Conservation (phyloP, 2,797 vertebrate genomes). For the Sebastes glaucus region DNA sequence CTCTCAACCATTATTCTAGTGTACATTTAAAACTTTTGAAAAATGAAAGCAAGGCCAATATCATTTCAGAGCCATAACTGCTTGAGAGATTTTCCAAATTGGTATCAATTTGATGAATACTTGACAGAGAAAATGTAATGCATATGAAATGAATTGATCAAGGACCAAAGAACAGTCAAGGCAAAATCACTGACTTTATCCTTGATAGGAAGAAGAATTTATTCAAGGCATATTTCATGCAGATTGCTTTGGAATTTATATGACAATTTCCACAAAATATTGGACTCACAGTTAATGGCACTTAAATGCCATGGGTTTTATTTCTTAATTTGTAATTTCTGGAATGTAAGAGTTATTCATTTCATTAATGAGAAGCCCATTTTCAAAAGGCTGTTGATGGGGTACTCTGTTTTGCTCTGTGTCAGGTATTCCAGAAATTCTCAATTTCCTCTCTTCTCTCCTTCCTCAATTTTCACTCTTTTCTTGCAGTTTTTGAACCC, state of each 20-base stretch:
- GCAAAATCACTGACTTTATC: conserved; percentile 47
- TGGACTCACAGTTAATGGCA: conserved; percentile 26
- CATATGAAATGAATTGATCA: conserved; percentile 70
- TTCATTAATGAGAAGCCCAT: conserved; percentile 34
- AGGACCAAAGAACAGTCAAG: conserved; percentile 46
- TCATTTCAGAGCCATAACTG: conserved; percentile 34
- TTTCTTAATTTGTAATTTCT: conserved; percentile 35
- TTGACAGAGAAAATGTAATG: conserved; percentile 74
- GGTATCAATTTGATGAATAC: conserved; percentile 66
- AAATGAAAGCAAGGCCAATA: conserved; percentile 21
- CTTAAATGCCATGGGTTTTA: conserved; percentile 12
- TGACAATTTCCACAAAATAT: conserved; percentile 56
- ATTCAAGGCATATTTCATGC: conserved; percentile 59
- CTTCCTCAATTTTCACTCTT: background rate
- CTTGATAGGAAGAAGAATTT: conserved; percentile 38
- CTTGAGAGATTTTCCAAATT: conserved; percentile 47
- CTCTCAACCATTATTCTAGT: conserved; percentile 3
- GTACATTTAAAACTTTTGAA: conserved; percentile 22
- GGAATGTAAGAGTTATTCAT: conserved; percentile 27
- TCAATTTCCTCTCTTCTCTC: background rate
- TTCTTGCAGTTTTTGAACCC: conserved; percentile 29
- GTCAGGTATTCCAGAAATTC: conserved; percentile 23
- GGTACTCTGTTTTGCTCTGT: background rate
- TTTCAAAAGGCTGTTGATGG: conserved; percentile 4
- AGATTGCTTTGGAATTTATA: conserved; percentile 61